Evolutionary conservation across 2,797 vertebrate species (phyloP).

Genomic region (Gymnothorax reevesii): DNA sequence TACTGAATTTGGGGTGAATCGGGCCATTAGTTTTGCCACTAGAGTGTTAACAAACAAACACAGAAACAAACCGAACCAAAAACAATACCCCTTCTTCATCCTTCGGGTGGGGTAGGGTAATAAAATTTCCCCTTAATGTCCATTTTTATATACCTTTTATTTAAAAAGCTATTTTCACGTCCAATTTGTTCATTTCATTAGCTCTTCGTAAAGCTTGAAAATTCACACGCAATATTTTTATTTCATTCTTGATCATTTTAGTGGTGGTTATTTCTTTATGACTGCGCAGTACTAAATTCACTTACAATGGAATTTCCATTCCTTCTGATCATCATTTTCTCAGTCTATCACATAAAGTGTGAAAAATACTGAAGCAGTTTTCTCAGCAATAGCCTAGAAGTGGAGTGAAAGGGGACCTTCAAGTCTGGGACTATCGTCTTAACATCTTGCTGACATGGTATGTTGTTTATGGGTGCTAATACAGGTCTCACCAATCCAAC

Average conservation of each 20-base stretch:
- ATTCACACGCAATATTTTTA: no score
- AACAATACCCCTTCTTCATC: no score
- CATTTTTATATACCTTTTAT: no score
- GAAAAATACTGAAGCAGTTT: constrained; percentile 99
- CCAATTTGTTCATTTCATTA: no score
- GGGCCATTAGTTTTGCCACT: no score
- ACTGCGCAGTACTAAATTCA: not conserved
- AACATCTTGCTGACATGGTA: constrained; percentile 69
- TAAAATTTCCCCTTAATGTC: no score
- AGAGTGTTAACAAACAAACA: no score
- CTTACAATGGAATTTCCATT: not conserved
- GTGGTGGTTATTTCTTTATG: not conserved
- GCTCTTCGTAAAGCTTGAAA: no score
- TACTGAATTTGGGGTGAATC: no score
- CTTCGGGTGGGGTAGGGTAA: no score
- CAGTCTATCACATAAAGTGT: not conserved
- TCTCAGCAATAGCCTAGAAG: constrained; percentile 95
- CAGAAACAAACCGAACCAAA: no score
- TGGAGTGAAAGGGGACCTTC: constrained; percentile 96
- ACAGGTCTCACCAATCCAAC: not conserved
- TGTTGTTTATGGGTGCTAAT: constrained; percentile 23
- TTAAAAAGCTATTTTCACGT: no score
- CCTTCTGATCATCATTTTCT: constrained; percentile 65
- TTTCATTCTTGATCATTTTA: not conserved
- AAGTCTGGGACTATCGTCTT: constrained; percentile 81